A percentile compares a stretch with the other conserved stretches of the same genome.
These are phyloP conservation scores for Caenorhabditis imperialis DNA, from an alignment of 2,888 invertebrate genomes.

Conservation along the genomic window DNA sequence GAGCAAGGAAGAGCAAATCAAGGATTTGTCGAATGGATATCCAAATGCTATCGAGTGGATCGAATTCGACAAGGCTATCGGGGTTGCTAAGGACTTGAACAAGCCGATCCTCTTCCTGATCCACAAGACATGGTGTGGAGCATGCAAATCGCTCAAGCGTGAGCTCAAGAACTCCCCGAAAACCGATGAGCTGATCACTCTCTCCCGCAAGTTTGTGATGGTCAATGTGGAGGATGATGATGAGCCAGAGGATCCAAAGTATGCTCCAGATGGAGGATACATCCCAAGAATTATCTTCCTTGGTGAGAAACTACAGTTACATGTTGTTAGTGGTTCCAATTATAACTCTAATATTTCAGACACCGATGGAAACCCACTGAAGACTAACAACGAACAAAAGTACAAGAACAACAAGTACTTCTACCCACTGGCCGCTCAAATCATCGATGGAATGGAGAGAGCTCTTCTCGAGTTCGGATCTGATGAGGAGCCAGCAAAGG, in stretches of 20 bases:
- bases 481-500: slow-evolving; percentile 46
- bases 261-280: slow-evolving; percentile 80
- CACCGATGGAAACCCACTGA: slow-evolving; percentile 77
- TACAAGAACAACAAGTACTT: slow-evolving; percentile 74
- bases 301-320: slow-evolving; percentile 66
- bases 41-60: slow-evolving; percentile 76
- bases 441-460: slow-evolving; percentile 67
- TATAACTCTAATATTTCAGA: too few relatives aligned
- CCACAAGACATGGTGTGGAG: slow-evolving; percentile 81
- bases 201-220: slow-evolving; percentile 79
- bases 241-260: slow-evolving; percentile 79
- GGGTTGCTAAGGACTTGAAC: slow-evolving; percentile 73
- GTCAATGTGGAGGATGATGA: slow-evolving; percentile 80
- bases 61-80: slow-evolving; percentile 70
- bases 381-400: slow-evolving; percentile 78
- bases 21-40: slow-evolving; percentile 63
- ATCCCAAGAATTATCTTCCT: slow-evolving; percentile 80
- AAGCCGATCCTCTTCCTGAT: slow-evolving; percentile 80
- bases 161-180: slow-evolving; percentile 71
- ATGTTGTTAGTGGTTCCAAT: too few relatives aligned
- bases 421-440: slow-evolving; percentile 72
- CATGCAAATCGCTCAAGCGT: slow-evolving; percentile 78
- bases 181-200: slow-evolving; percentile 78
- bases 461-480: slow-evolving; percentile 60
- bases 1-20: slow-evolving; percentile 35